Evolutionary conservation across 1,140 invertebrate genomes (phyloP).

Genomic region (Brachionus koreanus): DNA sequence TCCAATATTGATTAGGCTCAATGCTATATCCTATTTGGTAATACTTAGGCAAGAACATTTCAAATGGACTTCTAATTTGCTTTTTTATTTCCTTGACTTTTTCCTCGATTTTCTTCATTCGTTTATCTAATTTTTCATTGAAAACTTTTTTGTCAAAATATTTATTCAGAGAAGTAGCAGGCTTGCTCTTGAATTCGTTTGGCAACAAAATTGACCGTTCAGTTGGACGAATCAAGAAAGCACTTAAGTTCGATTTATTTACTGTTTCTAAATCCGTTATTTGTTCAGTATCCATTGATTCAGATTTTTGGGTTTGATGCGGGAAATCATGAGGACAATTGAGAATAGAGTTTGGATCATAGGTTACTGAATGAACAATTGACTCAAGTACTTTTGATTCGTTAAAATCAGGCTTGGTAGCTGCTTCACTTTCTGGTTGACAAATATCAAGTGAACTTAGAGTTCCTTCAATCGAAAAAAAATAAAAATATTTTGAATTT

Average conservation of each 20-base stretch:
- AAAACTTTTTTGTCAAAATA: not conserved
- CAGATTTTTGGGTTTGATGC: not conserved
- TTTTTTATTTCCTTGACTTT: constrained; percentile 19
- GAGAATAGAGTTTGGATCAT: constrained; percentile 36
- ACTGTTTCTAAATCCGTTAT: not conserved
- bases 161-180: not conserved
- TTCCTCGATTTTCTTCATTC: constrained; percentile 5
- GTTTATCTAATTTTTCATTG: not conserved
- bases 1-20: not conserved
- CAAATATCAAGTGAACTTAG: not conserved
- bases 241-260: not conserved
- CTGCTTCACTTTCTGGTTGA: not conserved
- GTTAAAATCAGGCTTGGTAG: not conserved
- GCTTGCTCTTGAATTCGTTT: not conserved
- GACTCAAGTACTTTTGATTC: not conserved
- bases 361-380: not conserved
- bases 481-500: not conserved
- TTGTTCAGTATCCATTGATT: constrained; percentile 6
- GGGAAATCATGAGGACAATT: constrained; percentile 43
- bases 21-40: not conserved
- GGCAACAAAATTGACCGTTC: not conserved
- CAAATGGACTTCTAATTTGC: constrained; percentile 20
- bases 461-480: not conserved
- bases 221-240: not conserved
- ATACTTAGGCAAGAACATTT: constrained; percentile 25